These are phyloP conservation scores for Campoletis raptor DNA, from an alignment of 2,888 invertebrate genomes.

Conservation along the genomic window DNA sequence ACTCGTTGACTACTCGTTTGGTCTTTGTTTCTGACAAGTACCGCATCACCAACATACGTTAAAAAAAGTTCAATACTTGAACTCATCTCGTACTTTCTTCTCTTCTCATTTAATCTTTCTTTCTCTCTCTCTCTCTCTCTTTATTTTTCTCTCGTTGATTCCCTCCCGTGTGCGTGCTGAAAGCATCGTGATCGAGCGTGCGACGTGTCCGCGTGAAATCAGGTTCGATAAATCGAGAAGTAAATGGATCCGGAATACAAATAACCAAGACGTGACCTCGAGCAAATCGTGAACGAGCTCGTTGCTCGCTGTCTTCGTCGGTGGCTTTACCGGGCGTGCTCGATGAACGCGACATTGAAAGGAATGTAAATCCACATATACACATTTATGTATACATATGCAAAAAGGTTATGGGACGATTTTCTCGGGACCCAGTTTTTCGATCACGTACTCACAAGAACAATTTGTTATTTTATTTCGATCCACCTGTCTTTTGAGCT, in stretches of 20 bases:
- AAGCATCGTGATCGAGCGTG: constrained; percentile 62
- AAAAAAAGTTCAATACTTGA: constrained; percentile 27
- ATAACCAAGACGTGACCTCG: constrained; percentile 70
- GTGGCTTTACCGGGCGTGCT: constrained; percentile 57
- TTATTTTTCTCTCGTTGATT: constrained; percentile 13
- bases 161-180: constrained; percentile 58
- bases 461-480: constrained; percentile 43
- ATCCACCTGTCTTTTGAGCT: constrained; percentile 6
- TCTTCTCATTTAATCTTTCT: neutral
- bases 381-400: neutral
- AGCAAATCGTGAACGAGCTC: constrained; percentile 63
- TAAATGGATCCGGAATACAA: constrained; percentile 75
- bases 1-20: constrained; percentile 15
- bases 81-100: constrained; percentile 35
- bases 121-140: constrained; percentile 1
- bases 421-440: constrained; percentile 57
- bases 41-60: constrained; percentile 1
- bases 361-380: constrained; percentile 80
- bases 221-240: constrained; percentile 79
- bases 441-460: constrained; percentile 44
- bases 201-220: constrained; percentile 67
- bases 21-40: constrained; percentile 32
- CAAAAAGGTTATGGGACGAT: constrained; percentile 47
- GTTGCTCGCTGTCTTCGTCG: constrained; percentile 52
- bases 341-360: constrained; percentile 82